Evolutionary conservation across 2,797 vertebrate species (phyloP).

Genomic region (Silurus aristotelis): DNA sequence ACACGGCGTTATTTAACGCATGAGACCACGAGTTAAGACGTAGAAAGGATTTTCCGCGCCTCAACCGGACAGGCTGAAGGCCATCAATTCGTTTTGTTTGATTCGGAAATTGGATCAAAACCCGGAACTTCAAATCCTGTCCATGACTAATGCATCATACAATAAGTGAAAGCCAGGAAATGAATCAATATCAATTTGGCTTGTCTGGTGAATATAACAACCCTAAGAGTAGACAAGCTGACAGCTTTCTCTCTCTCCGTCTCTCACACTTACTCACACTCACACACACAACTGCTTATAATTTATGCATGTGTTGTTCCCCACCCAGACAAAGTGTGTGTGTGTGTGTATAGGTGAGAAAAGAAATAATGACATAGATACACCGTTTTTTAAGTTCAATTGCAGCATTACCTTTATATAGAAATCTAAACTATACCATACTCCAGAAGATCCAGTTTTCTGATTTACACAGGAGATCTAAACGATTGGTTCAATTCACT

Average conservation of each 20-base stretch:
- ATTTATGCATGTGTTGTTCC: slow-evolving; percentile 44
- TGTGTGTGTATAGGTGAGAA: too few relatives aligned
- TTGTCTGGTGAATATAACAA: background rate
- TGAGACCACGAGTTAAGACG: background rate
- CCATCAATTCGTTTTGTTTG: background rate
- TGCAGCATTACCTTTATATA: too few relatives aligned
- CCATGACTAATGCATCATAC: slow-evolving; percentile 3
- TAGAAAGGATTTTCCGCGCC: background rate
- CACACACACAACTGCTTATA: slow-evolving; percentile 36
- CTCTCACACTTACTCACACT: background rate
- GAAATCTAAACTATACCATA: too few relatives aligned
- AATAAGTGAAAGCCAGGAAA: slow-evolving; percentile 20
- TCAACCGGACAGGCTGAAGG: background rate
- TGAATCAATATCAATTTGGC: background rate
- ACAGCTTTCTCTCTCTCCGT: background rate
- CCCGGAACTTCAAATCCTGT: background rate
- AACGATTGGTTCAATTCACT: too few relatives aligned
- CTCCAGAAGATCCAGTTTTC: too few relatives aligned
- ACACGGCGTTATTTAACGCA: background rate
- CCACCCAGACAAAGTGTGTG: background rate
- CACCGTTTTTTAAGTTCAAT: too few relatives aligned
- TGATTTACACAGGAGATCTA: too few relatives aligned
- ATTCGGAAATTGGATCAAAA: background rate
- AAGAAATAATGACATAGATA: too few relatives aligned
- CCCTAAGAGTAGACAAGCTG: slow-evolving; percentile 9